These are phyloP conservation scores for Diplodus puntazzo DNA, from an alignment of 2,797 vertebrate genomes.

Conservation along the genomic window DNA sequence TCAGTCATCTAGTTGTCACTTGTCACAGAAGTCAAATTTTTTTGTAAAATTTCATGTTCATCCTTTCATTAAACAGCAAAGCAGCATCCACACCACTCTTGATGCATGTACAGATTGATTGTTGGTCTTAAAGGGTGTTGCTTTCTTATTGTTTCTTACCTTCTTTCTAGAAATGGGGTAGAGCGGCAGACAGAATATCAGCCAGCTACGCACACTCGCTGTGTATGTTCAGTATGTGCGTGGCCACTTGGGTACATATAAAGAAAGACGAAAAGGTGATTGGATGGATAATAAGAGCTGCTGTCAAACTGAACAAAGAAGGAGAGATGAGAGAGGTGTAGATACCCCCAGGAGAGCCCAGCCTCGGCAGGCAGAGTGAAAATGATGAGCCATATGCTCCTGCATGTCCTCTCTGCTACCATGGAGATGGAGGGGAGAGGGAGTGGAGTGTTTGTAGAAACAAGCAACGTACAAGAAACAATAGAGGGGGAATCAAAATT, in stretches of 20 bases:
- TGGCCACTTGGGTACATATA: constrained; percentile 36
- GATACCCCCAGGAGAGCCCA: constrained; percentile 80
- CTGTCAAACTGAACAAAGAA: constrained; percentile 77
- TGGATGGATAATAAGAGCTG: constrained; percentile 70
- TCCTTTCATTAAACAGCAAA: constrained; percentile 16
- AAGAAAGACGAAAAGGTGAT: constrained; percentile 57
- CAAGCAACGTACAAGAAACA: constrained; percentile 56
- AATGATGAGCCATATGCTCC: constrained; percentile 87
- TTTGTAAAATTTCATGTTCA: constrained; percentile 3
- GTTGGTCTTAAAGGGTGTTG: neutral
- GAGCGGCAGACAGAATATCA: constrained; percentile 17
- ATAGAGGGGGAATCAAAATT: constrained; percentile 44
- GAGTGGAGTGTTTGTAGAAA: constrained; percentile 71
- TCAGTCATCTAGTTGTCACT: constrained; percentile 1
- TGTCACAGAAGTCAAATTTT: neutral
- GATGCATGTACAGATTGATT: neutral
- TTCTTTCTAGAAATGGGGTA: constrained; percentile 22
- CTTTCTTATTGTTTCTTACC: neutral
- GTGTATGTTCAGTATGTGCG: constrained; percentile 53
- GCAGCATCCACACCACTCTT: neutral
- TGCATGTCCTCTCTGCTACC: constrained; percentile 80
- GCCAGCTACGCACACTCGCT: constrained; percentile 3
- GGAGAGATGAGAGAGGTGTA: constrained; percentile 77
- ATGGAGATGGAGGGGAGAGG: constrained; percentile 79
- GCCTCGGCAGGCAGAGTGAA: constrained; percentile 82